These are phyloP conservation scores for Chamaea fasciata DNA, from an alignment of 2,113 vertebrate genomes.

Conservation along the genomic window DNA sequence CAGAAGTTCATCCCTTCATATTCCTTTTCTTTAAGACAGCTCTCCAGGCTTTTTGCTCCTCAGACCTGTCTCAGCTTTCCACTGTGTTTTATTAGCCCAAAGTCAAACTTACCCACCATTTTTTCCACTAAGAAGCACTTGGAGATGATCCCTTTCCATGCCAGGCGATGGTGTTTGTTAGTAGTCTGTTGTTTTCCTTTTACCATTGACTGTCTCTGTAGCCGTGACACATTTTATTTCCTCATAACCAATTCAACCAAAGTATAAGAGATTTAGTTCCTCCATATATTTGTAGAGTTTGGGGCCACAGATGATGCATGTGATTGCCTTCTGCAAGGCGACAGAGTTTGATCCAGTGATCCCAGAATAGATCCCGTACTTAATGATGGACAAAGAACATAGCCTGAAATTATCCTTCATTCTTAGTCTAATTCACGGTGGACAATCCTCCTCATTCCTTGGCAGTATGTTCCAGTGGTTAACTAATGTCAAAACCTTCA, in stretches of 20 bases:
- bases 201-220: neutral
- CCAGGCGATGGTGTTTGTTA: neutral
- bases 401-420: neutral
- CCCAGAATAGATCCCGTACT: neutral
- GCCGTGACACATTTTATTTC: neutral
- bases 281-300: neutral
- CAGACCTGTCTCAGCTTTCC: neutral
- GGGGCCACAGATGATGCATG: neutral
- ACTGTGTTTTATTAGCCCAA: neutral
- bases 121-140: neutral
- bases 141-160: neutral
- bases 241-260: neutral
- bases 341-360: neutral
- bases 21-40: neutral
- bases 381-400: neutral
- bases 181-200: neutral
- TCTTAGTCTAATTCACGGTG: neutral
- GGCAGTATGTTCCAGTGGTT: neutral
- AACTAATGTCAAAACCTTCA: neutral
- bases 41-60: neutral
- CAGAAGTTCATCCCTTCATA: neutral
- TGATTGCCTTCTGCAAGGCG: neutral
- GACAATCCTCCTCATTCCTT: neutral
- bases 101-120: neutral
- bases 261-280: neutral